Conservation (phyloP, 2,888 invertebrate species). For the Thumatha senex region DNA sequence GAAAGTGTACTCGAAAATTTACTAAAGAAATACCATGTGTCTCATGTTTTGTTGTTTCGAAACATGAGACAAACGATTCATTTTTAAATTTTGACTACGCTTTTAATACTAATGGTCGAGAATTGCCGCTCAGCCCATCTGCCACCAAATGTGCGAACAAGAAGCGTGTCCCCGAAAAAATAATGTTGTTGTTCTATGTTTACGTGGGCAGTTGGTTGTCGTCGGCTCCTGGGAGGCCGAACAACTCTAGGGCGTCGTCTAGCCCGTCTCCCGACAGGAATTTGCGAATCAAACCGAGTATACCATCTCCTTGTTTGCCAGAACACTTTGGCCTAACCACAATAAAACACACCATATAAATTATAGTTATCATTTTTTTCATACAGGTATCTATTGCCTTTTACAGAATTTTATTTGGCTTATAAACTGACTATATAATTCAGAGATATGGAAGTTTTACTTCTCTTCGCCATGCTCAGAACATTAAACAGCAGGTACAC, state of each 20-base stretch:
- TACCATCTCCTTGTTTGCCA: conserved; percentile 54
- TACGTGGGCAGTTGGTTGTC: conserved; percentile 68
- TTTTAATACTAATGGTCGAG: no score
- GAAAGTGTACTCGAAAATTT: no score
- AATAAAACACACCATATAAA: conserved; percentile 45
- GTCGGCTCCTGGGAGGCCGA: conserved; percentile 58
- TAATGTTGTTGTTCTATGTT: conserved; percentile 35
- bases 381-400: no score
- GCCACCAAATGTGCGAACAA: conserved; percentile 48
- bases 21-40: no score
- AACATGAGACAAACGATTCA: no score
- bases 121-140: conserved; percentile 38
- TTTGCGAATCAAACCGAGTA: conserved; percentile 68
- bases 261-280: conserved; percentile 71
- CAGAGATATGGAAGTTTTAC: no score
- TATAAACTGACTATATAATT: no score
- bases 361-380: conserved; percentile 7
- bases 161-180: conserved; percentile 48
- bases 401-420: no score
- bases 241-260: conserved; percentile 62
- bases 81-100: no score
- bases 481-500: no score
- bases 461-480: no score
- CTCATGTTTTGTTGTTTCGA: no score
- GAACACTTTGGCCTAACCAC: conserved; percentile 65